A percentile compares a stretch with the other conserved stretches of the same genome.
phyloP scores from a whole-genome alignment of 2,797 vertebrate genomes.

The Catharus ustulatus region DNA sequence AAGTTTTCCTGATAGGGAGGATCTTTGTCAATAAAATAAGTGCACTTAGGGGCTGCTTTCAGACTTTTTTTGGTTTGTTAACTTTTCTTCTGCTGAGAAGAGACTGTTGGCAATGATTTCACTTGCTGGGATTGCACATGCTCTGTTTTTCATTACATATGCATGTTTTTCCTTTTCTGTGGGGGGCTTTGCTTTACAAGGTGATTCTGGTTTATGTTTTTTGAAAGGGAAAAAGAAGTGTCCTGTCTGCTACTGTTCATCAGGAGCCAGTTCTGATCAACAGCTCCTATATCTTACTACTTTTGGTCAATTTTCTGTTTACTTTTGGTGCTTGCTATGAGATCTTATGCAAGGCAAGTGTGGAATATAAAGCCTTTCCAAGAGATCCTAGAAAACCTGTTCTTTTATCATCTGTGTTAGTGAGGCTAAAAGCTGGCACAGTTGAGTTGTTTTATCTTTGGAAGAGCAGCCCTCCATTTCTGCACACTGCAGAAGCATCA shows the following conservation, averaged over 20 bases:
- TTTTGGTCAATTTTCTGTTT: neutral
- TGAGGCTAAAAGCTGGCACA: neutral
- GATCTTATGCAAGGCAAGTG: neutral
- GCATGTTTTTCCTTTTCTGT: neutral
- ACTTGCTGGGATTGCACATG: neutral
- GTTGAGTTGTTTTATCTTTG: neutral
- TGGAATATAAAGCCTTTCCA: neutral
- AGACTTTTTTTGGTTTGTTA: neutral
- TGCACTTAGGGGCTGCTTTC: neutral
- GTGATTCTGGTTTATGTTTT: neutral
- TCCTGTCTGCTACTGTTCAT: neutral
- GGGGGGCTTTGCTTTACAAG: neutral
- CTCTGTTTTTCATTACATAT: neutral
- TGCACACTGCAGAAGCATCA: neutral
- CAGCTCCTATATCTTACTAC: fast-evolving
- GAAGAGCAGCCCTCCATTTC: neutral
- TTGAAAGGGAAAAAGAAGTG: neutral
- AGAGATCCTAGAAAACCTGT: neutral
- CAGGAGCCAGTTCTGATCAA: neutral
- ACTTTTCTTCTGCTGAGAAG: neutral
- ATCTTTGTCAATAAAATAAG: neutral
- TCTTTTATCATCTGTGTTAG: neutral
- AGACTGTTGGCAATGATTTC: neutral
- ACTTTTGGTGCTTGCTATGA: neutral
- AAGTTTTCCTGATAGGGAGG: neutral